phyloP scores from a whole-genome alignment of 2,797 vertebrate genomes.

The Geotria australis region DNA sequence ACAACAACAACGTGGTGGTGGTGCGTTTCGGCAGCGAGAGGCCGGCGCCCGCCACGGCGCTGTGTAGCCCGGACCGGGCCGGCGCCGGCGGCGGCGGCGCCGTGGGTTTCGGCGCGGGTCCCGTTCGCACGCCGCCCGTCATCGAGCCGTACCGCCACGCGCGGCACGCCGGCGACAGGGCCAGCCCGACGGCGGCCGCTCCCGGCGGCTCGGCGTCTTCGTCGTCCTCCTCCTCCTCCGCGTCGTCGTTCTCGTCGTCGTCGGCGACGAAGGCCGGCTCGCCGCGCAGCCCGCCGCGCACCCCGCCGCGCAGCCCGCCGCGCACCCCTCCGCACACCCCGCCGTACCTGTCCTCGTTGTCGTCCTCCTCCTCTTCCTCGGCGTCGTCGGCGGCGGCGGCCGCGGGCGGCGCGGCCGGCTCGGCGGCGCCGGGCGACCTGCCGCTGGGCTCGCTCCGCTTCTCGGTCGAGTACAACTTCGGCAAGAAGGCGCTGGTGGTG shows the following conservation, averaged over 20 bases:
- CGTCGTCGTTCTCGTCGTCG: too few species aligned
- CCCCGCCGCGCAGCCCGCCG: too few species aligned
- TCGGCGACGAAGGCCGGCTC: too few species aligned
- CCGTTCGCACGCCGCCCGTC: conserved; percentile 23
- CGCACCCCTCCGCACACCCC: too few species aligned
- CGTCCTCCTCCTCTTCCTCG: neutral
- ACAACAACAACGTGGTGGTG: neutral
- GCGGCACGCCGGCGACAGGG: conserved; percentile 28
- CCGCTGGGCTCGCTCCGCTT: conserved; percentile 40
- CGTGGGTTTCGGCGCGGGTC: neutral
- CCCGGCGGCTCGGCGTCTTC: conserved; percentile 14
- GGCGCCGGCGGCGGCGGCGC: conserved; percentile 1
- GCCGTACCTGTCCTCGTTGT: too few species aligned
- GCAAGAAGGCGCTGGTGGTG: conserved; percentile 77
- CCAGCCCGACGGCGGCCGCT: conserved; percentile 20
- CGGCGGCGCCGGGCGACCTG: conserved; percentile 15
- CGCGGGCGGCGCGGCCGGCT: neutral
- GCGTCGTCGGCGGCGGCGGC: neutral
- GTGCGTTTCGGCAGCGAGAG: neutral
- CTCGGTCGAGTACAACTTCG: conserved; percentile 86
- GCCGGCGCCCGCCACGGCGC: conserved; percentile 8
- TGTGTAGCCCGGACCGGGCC: conserved; percentile 19
- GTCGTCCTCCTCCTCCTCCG: conserved; percentile 40
- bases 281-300: too few species aligned
- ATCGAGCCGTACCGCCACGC: conserved; percentile 29